A percentile compares a stretch with the other conserved stretches of the same genome.
Conservation (phyloP, 2,797 vertebrate genomes). For the Acridotheres tristis region DNA sequence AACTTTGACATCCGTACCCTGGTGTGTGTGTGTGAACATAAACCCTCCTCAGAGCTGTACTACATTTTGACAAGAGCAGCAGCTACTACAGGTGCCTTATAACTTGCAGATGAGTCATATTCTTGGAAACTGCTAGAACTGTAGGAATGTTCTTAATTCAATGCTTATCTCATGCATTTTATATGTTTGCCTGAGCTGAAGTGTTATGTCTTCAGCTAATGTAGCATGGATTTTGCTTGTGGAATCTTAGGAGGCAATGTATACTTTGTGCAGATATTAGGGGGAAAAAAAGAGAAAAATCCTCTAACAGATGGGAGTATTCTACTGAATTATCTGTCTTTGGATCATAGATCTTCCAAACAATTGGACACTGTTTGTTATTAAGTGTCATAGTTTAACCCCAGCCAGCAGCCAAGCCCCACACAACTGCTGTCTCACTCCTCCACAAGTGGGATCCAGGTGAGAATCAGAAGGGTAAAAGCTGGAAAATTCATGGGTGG, state of each 20-base stretch:
- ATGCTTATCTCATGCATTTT: neutral
- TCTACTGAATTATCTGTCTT: neutral
- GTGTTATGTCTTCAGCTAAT: neutral
- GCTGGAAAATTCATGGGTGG: neutral
- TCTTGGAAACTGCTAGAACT: neutral
- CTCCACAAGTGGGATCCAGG: accelerated
- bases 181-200: neutral
- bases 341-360: neutral
- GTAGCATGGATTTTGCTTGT: neutral
- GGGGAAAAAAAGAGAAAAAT: neutral
- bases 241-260: neutral
- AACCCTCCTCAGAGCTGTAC: neutral
- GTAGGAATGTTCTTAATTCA: neutral
- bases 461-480: neutral
- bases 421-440: accelerated
- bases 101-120: slow-evolving; percentile 31
- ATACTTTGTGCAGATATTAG: neutral
- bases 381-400: neutral
- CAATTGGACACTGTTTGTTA: neutral
- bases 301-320: neutral
- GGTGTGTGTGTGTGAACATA: neutral
- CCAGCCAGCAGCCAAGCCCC: neutral
- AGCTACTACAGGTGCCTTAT: slow-evolving; percentile 36
- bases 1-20: neutral
- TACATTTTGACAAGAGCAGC: slow-evolving; percentile 35